phyloP scores from a whole-genome alignment of 2,797 vertebrate genomes.

The Tolypeutes matacus region DNA sequence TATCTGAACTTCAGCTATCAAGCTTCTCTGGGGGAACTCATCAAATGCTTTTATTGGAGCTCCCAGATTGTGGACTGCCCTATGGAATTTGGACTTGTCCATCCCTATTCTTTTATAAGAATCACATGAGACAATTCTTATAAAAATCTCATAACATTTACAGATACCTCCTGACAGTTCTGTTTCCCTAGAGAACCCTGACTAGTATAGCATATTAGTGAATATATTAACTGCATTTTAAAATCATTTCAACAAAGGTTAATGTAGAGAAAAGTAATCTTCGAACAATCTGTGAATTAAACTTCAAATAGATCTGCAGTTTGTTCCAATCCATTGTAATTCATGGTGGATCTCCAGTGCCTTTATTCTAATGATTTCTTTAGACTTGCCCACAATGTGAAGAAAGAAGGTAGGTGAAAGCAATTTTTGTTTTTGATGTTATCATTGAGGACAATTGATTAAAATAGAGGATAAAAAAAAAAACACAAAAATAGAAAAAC shows the following conservation, averaged over 20 bases:
- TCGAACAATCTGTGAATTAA: constrained; percentile 35
- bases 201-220: not conserved
- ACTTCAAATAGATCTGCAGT: not conserved
- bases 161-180: too few species aligned
- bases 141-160: too few species aligned
- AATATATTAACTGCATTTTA: constrained; percentile 27
- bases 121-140: too few species aligned
- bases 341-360: not conserved
- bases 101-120: too few species aligned
- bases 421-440: not conserved
- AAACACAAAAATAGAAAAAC: not conserved
- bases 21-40: too few species aligned
- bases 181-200: too few species aligned
- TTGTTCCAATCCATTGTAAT: not conserved
- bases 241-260: constrained; percentile 33
- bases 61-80: too few species aligned
- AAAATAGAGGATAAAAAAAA: not conserved
- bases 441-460: not conserved
- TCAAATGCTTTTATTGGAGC: too few species aligned
- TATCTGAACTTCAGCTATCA: too few species aligned
- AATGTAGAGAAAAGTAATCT: not conserved
- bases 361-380: constrained; percentile 25
- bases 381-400: not conserved
- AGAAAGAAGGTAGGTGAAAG: not conserved
- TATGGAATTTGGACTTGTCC: too few species aligned